A percentile compares a stretch with the other conserved stretches of the same genome.
Evolutionary conservation across 2,797 vertebrate species (phyloP).

Genomic region (Eidolon dupreanum): DNA sequence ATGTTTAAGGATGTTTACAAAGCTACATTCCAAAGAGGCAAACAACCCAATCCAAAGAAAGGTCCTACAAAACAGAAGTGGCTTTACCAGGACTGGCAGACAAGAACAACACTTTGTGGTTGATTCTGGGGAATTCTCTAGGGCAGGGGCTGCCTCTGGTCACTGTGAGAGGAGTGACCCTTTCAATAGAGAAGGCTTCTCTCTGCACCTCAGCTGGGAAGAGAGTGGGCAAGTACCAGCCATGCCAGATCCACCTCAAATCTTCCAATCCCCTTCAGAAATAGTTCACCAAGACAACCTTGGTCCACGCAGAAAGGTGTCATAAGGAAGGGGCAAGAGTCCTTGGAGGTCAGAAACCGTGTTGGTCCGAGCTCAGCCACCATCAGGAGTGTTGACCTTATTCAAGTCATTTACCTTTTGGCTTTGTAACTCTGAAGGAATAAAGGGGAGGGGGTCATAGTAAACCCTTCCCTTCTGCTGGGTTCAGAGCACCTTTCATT

Average conservation of each 20-base stretch:
- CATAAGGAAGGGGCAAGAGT: not conserved
- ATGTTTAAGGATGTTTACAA: not conserved
- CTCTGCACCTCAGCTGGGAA: not conserved
- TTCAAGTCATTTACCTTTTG: not conserved
- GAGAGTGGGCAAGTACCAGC: not conserved
- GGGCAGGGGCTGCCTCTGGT: not conserved
- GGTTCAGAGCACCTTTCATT: conserved; percentile 6
- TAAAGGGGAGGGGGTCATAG: not conserved
- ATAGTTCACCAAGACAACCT: not conserved
- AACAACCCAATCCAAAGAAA: not conserved
- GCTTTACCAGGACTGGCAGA: not conserved
- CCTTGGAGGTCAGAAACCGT: not conserved
- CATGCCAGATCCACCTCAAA: not conserved
- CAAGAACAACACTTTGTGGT: not conserved
- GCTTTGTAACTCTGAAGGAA: not conserved
- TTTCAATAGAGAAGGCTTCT: not conserved
- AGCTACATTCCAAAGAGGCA: not conserved
- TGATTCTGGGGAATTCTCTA: not conserved
- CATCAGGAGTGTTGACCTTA: not conserved
- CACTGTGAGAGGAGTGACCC: not conserved
- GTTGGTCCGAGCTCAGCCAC: not conserved
- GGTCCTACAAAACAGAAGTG: not conserved
- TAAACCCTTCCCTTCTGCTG: not conserved
- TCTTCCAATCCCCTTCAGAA: not conserved
- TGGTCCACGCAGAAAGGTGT: not conserved